Conservation (phyloP, 1,140 invertebrate genomes). For the Drosophila bipectinata region DNA sequence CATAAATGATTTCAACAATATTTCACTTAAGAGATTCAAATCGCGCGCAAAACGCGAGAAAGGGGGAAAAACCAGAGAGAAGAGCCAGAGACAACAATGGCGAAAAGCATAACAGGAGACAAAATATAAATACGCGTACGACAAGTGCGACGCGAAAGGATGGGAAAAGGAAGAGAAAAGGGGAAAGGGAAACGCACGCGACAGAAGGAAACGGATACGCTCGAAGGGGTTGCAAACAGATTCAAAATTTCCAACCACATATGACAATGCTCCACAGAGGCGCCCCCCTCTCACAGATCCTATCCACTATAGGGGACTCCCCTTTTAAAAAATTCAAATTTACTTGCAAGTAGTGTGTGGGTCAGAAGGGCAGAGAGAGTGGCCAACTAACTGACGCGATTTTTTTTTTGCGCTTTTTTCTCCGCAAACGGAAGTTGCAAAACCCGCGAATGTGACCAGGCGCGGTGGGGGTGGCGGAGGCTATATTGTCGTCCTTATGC, state of each 20-base stretch:
- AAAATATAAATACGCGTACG: constrained; percentile 81
- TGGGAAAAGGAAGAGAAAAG: not conserved
- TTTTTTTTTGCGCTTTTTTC: constrained; percentile 32
- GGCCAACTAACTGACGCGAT: constrained; percentile 70
- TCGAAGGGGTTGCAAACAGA: constrained; percentile 82
- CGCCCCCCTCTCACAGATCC: constrained; percentile 30
- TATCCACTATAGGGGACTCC: constrained; percentile 15
- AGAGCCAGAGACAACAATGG: constrained; percentile 45
- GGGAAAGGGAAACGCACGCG: constrained; percentile 64
- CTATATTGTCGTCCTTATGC: constrained; percentile 82
- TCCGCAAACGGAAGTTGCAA: constrained; percentile 60
- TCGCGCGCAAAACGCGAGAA: constrained; percentile 60
- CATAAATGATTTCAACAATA: constrained; percentile 82
- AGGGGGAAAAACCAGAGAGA: not conserved
- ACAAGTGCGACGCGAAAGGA: constrained; percentile 47
- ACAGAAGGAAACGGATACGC: constrained; percentile 82
- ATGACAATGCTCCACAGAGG: constrained; percentile 76
- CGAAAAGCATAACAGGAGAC: constrained; percentile 54
- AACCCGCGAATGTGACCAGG: constrained; percentile 40
- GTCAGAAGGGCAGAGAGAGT: constrained; percentile 30
- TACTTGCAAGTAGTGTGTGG: constrained; percentile 48
- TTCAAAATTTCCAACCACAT: constrained; percentile 83
- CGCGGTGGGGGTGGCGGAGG: constrained; percentile 4
- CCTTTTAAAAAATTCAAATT: constrained; percentile 69
- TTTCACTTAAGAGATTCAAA: constrained; percentile 83